Evolutionary conservation across 1,140 invertebrate genomes (phyloP), one percentile per base, ranked within the genome.

Genomic region (Drosophila busckii): DNA sequence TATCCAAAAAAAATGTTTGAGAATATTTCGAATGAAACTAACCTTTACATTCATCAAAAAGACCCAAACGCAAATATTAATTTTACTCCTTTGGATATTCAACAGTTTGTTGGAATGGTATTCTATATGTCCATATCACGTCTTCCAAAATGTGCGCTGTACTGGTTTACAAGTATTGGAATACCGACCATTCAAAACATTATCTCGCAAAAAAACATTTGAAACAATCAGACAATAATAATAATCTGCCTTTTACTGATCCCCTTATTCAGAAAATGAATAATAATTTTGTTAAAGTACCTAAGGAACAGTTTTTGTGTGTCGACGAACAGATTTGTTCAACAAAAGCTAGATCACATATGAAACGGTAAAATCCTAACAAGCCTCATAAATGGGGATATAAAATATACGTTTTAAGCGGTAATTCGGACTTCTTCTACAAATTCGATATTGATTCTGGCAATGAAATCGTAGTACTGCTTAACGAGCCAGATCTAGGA

Each of bases 401-500:
- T 46, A 50, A 52, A 23, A 56, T 67, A 20, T 85, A 70, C 69
- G 66, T 85, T 4, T 35, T 82, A 3, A 55, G 61, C 45, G 70
- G 75, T 13, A 59, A 61, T 53, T 70, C 54, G 17, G 70, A 70
- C 10, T 80, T 62, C 56, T 63, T 56, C 9, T 85, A 84, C 34
- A 61, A 84, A 53, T 63, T 80, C 53, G 73, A 85, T 53, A 60
- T 63, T 5, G 73, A 84, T 44, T 55, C 62, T 15, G 78, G 16
- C 53, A 26, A n/a, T n/a, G n/a, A n/a, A n/a, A n/a, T n/a, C n/a
- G n/a, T n/a, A n/a, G n/a, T n/a, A n/a, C n/a, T n/a, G n/a, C n/a
- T n/a, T n/a, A n/a, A n/a, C n/a, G n/a, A n/a, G n/a, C n/a, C n/a
- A n/a, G n/a, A n/a, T n/a, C n/a, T n/a, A n/a, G n/a, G n/a, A n/a